A percentile compares a stretch with the other conserved stretches of the same genome.
These are phyloP conservation scores for Polydrusus pterygomalis DNA, from an alignment of 2,888 invertebrate genomes.

Conservation along the genomic window DNA sequence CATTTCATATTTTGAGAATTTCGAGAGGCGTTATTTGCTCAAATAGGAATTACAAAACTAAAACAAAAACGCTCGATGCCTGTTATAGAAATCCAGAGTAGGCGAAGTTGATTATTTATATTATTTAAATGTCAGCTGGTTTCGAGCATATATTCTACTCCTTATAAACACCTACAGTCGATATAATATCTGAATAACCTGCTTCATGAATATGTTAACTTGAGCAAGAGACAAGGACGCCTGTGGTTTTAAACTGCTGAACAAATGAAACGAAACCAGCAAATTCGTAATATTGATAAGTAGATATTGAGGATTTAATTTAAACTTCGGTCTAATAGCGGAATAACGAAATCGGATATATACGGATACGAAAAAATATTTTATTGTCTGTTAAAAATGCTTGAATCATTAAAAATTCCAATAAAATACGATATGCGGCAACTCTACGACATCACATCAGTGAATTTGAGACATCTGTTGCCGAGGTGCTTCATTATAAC, in stretches of 20 bases:
- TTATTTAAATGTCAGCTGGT: conserved; percentile 70
- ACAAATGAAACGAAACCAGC: no score
- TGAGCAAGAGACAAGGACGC: conserved; percentile 50
- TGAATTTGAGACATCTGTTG: no score
- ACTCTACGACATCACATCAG: no score
- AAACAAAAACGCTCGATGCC: conserved; percentile 55
- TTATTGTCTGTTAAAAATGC: no score
- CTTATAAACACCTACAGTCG: conserved; percentile 65
- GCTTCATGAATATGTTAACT: conserved; percentile 53
- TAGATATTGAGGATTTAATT: no score
- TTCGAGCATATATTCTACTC: conserved; percentile 70
- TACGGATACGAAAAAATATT: no score
- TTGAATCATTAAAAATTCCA: no score
- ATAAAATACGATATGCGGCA: no score
- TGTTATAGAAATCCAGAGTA: conserved; percentile 62
- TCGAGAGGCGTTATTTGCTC: conserved; percentile 5
- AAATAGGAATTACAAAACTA: conserved; percentile 34
- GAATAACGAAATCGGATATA: no score
- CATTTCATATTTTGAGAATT: conserved; percentile 3
- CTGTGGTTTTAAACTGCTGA: not conserved
- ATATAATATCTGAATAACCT: conserved; percentile 62
- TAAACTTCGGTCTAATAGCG: no score
- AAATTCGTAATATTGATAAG: no score
- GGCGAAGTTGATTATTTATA: conserved; percentile 67
- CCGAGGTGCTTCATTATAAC: no score